phyloP scores from a whole-genome alignment of 2,113 vertebrate genomes.

The Mohoua ochrocephala region DNA sequence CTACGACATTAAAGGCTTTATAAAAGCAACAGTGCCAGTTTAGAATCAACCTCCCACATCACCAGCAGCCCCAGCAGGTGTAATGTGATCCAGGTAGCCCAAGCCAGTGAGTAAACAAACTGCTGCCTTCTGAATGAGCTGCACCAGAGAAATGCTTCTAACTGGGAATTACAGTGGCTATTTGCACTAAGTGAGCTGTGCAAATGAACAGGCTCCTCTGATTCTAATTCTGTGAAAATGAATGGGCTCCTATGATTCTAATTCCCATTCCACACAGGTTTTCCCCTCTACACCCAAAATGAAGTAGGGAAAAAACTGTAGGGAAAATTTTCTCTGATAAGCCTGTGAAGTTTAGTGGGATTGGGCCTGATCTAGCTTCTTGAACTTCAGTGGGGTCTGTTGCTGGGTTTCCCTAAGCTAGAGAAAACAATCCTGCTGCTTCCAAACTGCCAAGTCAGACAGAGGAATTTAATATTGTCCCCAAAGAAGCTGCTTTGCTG shows the following conservation, averaged over 20 bases:
- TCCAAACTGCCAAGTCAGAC: not conserved
- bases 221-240: not conserved
- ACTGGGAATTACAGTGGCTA: not conserved
- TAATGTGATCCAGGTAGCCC: slow-evolving; percentile 13
- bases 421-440: not conserved
- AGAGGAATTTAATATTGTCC: not conserved
- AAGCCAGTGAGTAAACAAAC: slow-evolving; percentile 26
- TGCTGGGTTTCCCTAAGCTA: not conserved
- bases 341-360: not conserved
- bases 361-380: not conserved
- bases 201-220: not conserved
- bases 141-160: not conserved
- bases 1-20: slow-evolving; percentile 35
- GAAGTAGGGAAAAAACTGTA: not conserved
- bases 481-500: not conserved
- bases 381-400: not conserved
- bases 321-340: not conserved
- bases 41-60: not conserved
- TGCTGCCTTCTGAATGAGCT: not conserved
- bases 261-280: not conserved
- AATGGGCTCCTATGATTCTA: not conserved
- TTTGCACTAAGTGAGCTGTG: not conserved
- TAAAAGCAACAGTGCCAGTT: slow-evolving; percentile 38
- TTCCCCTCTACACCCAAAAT: not conserved
- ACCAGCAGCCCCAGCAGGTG: slow-evolving; percentile 23